These are phyloP conservation scores for Teleogryllus occipitalis DNA, from an alignment of 1,140 invertebrate genomes.

Conservation along the genomic window DNA sequence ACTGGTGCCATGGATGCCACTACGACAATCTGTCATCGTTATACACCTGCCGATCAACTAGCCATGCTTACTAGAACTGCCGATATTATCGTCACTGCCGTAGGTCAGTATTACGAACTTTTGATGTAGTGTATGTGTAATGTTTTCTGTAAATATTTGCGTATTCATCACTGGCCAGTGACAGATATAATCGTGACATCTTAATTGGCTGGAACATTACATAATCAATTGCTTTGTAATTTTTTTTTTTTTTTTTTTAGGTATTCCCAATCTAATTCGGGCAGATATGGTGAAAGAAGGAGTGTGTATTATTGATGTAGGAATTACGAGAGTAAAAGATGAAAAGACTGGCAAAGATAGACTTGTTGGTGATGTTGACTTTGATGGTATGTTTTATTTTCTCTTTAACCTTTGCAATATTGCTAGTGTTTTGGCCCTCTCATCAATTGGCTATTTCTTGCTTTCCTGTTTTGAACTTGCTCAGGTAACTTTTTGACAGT, in stretches of 20 bases:
- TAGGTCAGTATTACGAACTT: constrained; percentile 40
- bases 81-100: constrained; percentile 75
- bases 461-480: too few relatives aligned
- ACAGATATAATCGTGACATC: too few relatives aligned
- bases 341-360: constrained; percentile 53
- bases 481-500: too few relatives aligned
- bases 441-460: too few relatives aligned
- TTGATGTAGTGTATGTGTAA: too few relatives aligned
- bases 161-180: too few relatives aligned
- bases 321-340: constrained; percentile 64
- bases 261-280: constrained; percentile 69
- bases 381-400: constrained; percentile 46
- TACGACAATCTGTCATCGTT: constrained; percentile 78
- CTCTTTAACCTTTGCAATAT: too few relatives aligned
- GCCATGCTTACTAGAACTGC: constrained; percentile 57
- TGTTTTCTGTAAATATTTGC: too few relatives aligned
- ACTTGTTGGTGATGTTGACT: constrained; percentile 85
- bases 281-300: constrained; percentile 82
- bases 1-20: constrained; percentile 67
- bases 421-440: too few relatives aligned
- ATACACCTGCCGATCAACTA: constrained; percentile 70
- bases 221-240: background rate
- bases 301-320: constrained; percentile 81
- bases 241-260: constrained; percentile 35
- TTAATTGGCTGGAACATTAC: too few relatives aligned